phyloP scores from a whole-genome alignment of 1,140 invertebrate genomes.

The Magallana angulata region DNA sequence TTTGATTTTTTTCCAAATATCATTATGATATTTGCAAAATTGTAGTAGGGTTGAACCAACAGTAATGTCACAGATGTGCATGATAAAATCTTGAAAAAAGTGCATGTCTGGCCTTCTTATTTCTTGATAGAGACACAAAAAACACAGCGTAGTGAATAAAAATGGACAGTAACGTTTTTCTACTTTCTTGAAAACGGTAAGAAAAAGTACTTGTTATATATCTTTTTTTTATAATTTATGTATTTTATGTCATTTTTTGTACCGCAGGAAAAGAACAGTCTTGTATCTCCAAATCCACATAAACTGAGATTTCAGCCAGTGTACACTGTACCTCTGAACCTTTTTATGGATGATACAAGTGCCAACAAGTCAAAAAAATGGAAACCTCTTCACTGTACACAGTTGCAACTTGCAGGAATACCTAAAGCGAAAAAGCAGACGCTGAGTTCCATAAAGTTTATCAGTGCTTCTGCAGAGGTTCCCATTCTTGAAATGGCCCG shows the following conservation, averaged over 20 bases:
- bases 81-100: too few species aligned
- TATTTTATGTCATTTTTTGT: not conserved
- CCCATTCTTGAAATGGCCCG: not conserved
- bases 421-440: not conserved
- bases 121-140: too few species aligned
- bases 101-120: too few species aligned
- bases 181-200: not conserved
- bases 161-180: too few species aligned
- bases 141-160: not conserved
- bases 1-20: not conserved
- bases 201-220: not conserved
- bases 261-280: not conserved
- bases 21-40: not conserved
- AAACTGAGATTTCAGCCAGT: not conserved
- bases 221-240: not conserved
- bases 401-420: slow-evolving; percentile 43
- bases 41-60: not conserved
- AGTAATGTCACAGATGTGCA: not conserved
- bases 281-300: not conserved
- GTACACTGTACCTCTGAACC: slow-evolving; percentile 34
- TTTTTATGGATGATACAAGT: slow-evolving; percentile 43
- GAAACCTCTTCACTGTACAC: slow-evolving; percentile 36
- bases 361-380: slow-evolving; percentile 39
- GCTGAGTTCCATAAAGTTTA: not conserved
- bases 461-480: slow-evolving; percentile 10